Evolutionary conservation across 1,140 invertebrate species (phyloP).

Genomic region (Phenacoccus solenopsis): DNA sequence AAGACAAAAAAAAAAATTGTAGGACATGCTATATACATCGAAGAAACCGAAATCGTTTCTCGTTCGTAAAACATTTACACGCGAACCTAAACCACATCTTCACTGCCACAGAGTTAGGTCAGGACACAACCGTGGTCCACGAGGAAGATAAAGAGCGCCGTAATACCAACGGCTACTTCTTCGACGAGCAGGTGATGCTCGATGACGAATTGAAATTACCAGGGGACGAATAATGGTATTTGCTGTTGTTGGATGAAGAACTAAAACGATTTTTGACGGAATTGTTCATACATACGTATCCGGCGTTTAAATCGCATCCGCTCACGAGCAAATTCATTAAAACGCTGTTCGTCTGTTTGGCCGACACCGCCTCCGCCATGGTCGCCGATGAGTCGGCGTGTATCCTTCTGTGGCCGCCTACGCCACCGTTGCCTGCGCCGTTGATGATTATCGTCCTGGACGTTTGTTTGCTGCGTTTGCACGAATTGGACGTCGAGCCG

Average conservation of each 20-base stretch:
- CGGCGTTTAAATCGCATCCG: slow-evolving; percentile 79
- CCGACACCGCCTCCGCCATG: slow-evolving; percentile 7
- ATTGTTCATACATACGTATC: slow-evolving; percentile 58
- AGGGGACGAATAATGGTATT: neutral
- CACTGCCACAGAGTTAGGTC: no score
- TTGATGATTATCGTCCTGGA: neutral
- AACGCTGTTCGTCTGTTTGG: slow-evolving; percentile 43
- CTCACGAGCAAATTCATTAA: slow-evolving; percentile 83
- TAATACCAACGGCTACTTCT: neutral
- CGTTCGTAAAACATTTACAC: neutral
- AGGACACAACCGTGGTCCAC: neutral
- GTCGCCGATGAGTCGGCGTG: neutral
- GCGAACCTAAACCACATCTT: no score
- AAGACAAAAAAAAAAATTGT: no score
- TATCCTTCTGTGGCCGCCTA: slow-evolving; percentile 3
- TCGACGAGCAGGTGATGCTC: neutral
- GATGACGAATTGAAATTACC: neutral
- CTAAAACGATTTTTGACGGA: slow-evolving; percentile 8
- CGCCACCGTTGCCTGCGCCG: slow-evolving; percentile 15
- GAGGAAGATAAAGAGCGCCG: neutral
- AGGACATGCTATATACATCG: no score
- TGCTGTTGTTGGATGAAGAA: neutral
- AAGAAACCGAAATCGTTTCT: no score
- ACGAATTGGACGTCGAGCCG: neutral
- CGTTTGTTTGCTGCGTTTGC: slow-evolving; percentile 11